Evolutionary conservation across 2,797 vertebrate genomes (phyloP).

Genomic region (Sardinella longiceps): DNA sequence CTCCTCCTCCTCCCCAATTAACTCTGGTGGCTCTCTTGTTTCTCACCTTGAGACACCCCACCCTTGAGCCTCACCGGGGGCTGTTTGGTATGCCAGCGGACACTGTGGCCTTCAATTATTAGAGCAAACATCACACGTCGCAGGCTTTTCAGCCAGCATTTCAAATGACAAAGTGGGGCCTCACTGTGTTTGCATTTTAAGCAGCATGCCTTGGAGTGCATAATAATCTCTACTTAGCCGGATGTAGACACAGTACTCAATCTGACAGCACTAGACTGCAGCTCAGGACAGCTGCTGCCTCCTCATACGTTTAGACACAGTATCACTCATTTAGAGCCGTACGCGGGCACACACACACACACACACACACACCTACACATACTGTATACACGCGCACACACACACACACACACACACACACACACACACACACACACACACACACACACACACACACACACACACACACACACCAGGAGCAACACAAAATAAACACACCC

Average conservation of each 20-base stretch:
- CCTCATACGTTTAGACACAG: background rate
- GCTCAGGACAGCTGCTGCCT: background rate
- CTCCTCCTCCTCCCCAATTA: background rate
- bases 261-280: conserved; percentile 2
- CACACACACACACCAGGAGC: conserved; percentile 42
- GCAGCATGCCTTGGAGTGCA: background rate
- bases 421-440: conserved; percentile 35
- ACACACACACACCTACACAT: conserved; percentile 28
- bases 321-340: conserved; percentile 2
- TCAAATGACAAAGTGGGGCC: conserved; percentile 20
- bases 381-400: too few species aligned
- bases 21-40: background rate
- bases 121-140: background rate
- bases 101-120: conserved; percentile 16
- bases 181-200: background rate
- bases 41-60: conserved; percentile 11
- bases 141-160: background rate
- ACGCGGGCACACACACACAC: conserved; percentile 37
- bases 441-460: conserved; percentile 32
- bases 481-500: conserved; percentile 47
- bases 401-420: conserved; percentile 25
- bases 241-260: background rate
- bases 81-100: conserved; percentile 34
- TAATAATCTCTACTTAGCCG: background rate
- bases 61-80: conserved; percentile 15